phyloP scores from a whole-genome alignment of 2,797 vertebrate genomes.

The Characodon lateralis region DNA sequence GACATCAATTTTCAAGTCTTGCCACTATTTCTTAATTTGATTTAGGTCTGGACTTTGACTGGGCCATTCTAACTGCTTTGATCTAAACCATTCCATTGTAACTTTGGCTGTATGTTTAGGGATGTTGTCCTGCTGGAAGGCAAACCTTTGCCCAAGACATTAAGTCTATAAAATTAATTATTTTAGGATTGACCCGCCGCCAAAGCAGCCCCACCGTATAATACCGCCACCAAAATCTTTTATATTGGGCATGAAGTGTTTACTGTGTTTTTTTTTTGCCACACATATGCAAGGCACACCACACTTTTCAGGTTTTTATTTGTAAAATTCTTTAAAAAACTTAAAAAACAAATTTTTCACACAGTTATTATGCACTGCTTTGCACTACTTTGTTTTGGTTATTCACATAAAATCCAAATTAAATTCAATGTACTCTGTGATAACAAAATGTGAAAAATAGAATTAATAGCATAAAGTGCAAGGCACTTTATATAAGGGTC shows the following conservation, averaged over 20 bases:
- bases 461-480: neutral
- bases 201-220: neutral
- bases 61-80: neutral
- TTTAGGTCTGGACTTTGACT: neutral
- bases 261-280: neutral
- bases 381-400: neutral
- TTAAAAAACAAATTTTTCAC: neutral
- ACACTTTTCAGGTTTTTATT: neutral
- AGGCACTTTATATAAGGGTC: conserved; percentile 29
- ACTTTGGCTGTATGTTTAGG: neutral
- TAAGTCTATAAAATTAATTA: neutral
- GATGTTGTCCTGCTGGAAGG: neutral
- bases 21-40: neutral
- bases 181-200: neutral
- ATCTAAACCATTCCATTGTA: neutral
- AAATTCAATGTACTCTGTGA: neutral
- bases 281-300: neutral
- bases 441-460: neutral
- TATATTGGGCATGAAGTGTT: neutral
- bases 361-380: neutral
- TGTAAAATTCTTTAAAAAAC: neutral
- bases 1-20: neutral
- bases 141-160: neutral
- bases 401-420: neutral
- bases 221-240: neutral